Evolutionary conservation across 1,140 invertebrate species (phyloP).

Genomic region (Chrysomallon squamiferum): DNA sequence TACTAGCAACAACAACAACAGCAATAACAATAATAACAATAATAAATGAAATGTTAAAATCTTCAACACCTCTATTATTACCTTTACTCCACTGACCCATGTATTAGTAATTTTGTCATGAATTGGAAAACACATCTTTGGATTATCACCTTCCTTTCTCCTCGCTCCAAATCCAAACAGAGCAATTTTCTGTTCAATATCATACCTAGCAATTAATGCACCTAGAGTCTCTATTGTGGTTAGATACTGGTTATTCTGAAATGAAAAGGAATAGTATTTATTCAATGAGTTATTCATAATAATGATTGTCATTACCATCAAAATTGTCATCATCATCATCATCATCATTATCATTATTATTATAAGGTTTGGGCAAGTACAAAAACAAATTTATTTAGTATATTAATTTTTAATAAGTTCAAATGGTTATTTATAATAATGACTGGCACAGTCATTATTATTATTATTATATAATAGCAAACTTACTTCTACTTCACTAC

Average conservation of each 20-base stretch:
- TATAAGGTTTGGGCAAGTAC: no score
- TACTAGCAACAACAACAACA: no score
- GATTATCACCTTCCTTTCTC: slow-evolving; percentile 17
- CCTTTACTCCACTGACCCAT: slow-evolving; percentile 34
- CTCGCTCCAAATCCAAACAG: slow-evolving; percentile 44
- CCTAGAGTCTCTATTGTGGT: slow-evolving; percentile 37
- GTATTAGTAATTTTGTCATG: slow-evolving; percentile 16
- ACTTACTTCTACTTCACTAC: not conserved
- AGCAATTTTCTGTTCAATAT: slow-evolving; percentile 26
- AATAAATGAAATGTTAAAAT: no score
- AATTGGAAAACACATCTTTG: slow-evolving; percentile 37
- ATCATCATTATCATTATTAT: no score
- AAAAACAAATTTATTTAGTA: no score
- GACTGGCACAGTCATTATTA: no score
- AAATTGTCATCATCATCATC: no score
- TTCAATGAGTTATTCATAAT: not conserved
- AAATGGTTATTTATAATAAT: no score
- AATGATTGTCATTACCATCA: no score
- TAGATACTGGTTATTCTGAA: slow-evolving; percentile 40
- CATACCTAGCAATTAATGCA: slow-evolving; percentile 34
- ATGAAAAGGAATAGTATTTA: not conserved
- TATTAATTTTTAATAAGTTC: no score
- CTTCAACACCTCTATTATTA: no score
- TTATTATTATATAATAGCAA: not conserved
- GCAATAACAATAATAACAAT: no score